Conservation (phyloP, 2,888 invertebrate species). For the Eurois occulta region DNA sequence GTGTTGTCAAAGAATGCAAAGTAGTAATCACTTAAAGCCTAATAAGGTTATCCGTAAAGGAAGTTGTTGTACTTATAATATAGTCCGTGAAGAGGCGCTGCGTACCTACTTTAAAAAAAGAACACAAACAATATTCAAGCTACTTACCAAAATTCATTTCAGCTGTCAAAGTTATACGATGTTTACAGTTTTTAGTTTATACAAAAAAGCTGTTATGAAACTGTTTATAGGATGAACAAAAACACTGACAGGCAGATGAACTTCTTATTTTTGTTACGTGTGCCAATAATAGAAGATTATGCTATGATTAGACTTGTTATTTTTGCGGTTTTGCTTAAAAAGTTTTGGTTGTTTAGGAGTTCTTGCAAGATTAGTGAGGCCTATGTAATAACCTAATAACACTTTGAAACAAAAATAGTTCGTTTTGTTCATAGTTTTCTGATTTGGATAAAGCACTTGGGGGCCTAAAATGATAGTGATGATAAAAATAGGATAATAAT, state of each 20-base stretch:
- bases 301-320: not conserved
- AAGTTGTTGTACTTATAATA: not conserved
- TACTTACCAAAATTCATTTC: slow-evolving; percentile 28
- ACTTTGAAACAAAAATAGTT: not conserved
- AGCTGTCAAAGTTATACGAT: slow-evolving; percentile 31
- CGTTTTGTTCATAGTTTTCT: not conserved
- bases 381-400: not conserved
- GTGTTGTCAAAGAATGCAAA: not conserved
- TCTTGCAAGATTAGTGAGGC: not conserved
- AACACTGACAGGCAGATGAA: slow-evolving; percentile 26
- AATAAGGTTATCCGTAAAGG: no score
- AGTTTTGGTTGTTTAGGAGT: not conserved
- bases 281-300: slow-evolving; percentile 20
- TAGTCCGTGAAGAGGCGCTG: not conserved
- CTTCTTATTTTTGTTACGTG: slow-evolving; percentile 17
- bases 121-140: not conserved
- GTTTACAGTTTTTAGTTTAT: slow-evolving; percentile 42
- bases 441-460: not conserved
- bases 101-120: not conserved
- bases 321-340: not conserved
- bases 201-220: slow-evolving; percentile 51
- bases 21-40: not conserved
- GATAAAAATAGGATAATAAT: no score
- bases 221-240: slow-evolving; percentile 29
- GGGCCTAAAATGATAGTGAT: no score